These are phyloP conservation scores for Dendrolimus kikuchii DNA, from an alignment of 1,140 invertebrate genomes.

Conservation along the genomic window DNA sequence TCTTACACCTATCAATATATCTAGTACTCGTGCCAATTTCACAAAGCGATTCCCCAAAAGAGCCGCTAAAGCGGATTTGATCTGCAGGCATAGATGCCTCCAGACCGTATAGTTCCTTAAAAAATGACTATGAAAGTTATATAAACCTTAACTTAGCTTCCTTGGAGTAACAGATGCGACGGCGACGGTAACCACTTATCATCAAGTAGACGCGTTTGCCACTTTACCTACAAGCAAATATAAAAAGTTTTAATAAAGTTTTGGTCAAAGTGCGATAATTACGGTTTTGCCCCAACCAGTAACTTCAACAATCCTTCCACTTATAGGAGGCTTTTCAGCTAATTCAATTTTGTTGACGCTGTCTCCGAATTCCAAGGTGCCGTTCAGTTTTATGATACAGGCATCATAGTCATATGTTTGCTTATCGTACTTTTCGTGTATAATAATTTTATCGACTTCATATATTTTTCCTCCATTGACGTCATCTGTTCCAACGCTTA, in stretches of 20 bases:
- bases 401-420: slow-evolving; percentile 16
- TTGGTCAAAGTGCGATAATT: not conserved
- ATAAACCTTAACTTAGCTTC: too few species aligned
- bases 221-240: too few species aligned
- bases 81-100: too few species aligned
- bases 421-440: slow-evolving; percentile 12
- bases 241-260: not conserved
- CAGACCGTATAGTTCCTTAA: too few species aligned
- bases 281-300: slow-evolving; percentile 21
- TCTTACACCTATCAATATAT: not conserved
- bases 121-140: too few species aligned
- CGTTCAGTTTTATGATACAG: slow-evolving; percentile 16
- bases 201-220: too few species aligned
- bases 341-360: slow-evolving; percentile 14
- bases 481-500: slow-evolving; percentile 12
- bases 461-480: slow-evolving; percentile 10
- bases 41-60: not conserved
- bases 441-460: slow-evolving; percentile 19
- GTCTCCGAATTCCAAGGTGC: slow-evolving; percentile 6
- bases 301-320: slow-evolving; percentile 4
- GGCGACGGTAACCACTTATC: too few species aligned
- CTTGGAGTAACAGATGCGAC: too few species aligned
- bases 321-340: slow-evolving; percentile 6
- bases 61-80: too few species aligned
- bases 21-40: slow-evolving; percentile 1